These are phyloP conservation scores for Chaenodraco wilsoni DNA, from an alignment of 2,797 vertebrate genomes.

Conservation along the genomic window DNA sequence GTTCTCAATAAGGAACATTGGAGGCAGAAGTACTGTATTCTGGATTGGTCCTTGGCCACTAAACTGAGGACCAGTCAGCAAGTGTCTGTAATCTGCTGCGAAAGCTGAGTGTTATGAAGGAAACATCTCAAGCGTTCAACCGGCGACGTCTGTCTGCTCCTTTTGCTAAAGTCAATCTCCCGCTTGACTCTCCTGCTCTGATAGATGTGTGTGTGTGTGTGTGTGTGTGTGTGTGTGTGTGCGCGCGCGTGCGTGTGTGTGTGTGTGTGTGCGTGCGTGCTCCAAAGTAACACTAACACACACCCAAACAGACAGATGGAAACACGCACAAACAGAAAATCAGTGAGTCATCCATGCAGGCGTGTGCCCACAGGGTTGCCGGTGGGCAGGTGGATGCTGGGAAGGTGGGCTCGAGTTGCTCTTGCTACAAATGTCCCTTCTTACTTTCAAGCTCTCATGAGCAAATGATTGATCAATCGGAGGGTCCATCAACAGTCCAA, in stretches of 20 bases:
- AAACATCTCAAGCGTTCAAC: conserved; percentile 76
- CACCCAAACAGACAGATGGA: conserved; percentile 49
- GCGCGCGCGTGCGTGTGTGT: background rate
- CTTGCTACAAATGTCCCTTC: conserved; percentile 52
- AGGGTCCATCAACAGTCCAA: conserved; percentile 13
- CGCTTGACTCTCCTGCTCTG: conserved; percentile 69
- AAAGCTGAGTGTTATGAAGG: conserved; percentile 65
- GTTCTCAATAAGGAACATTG: background rate
- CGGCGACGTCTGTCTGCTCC: conserved; percentile 62
- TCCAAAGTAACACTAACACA: conserved; percentile 30
- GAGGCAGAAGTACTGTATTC: conserved; percentile 43
- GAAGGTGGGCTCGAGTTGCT: conserved; percentile 7
- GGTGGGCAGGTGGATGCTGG: conserved; percentile 39
- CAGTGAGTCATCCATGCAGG: conserved; percentile 53
- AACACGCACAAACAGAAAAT: conserved; percentile 38
- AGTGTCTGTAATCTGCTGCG: conserved; percentile 75
- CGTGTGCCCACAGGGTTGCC: conserved; percentile 44
- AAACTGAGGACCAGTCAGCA: conserved; percentile 63
- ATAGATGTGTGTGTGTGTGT: conserved; percentile 29
- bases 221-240: background rate
- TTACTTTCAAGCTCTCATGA: conserved; percentile 48
- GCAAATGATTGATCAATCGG: conserved; percentile 68
- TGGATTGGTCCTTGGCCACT: conserved; percentile 42
- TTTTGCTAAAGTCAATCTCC: conserved; percentile 75
- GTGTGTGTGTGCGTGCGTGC: background rate